Percentiles rank a stretch among this genome's conserved stretches.
These are phyloP conservation scores for Antechinus flavipes DNA, from an alignment of 2,113 vertebrate genomes.

Conservation along the genomic window DNA sequence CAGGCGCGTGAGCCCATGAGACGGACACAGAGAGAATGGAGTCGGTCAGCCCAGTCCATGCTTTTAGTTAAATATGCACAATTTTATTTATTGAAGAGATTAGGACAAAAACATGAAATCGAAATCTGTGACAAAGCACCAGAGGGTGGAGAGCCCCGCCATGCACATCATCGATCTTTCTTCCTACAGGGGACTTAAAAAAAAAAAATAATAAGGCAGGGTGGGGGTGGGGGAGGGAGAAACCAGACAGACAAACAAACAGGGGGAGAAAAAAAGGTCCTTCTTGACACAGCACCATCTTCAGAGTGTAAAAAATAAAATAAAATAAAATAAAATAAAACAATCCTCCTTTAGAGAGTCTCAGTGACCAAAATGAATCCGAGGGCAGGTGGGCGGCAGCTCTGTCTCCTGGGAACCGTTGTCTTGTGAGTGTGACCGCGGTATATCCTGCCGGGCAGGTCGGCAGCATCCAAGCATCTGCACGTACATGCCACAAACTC, in stretches of 20 bases:
- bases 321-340: slow-evolving; percentile 61
- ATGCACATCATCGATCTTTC: slow-evolving; percentile 92
- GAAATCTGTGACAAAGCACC: slow-evolving; percentile 99
- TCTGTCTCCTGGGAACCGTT: slow-evolving; percentile 87
- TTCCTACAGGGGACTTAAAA: slow-evolving; percentile 84
- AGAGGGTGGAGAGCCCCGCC: slow-evolving; percentile 97
- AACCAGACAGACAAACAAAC: slow-evolving; percentile 60
- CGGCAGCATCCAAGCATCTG: slow-evolving; percentile 92
- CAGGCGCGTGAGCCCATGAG: not conserved
- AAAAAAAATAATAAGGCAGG: slow-evolving; percentile 60
- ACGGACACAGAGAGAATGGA: slow-evolving; percentile 1
- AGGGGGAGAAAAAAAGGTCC: slow-evolving; percentile 80
- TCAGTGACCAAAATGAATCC: slow-evolving; percentile 87
- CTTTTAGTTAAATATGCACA: slow-evolving; percentile 92
- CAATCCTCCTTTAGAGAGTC: slow-evolving; percentile 88
- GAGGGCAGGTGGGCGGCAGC: slow-evolving; percentile 87
- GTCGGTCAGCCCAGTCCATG: not conserved
- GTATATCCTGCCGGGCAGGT: slow-evolving; percentile 90
- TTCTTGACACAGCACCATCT: slow-evolving; percentile 96
- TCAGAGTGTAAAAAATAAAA: slow-evolving; percentile 89
- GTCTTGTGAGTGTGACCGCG: slow-evolving; percentile 80
- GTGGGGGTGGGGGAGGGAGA: slow-evolving; percentile 19
- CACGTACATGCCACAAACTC: slow-evolving; percentile 97
- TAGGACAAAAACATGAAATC: slow-evolving; percentile 99
- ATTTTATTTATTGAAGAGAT: slow-evolving; percentile 99